Evolutionary conservation across 2,888 invertebrate genomes (phyloP).

Genomic region (Noctua fimbriata): DNA sequence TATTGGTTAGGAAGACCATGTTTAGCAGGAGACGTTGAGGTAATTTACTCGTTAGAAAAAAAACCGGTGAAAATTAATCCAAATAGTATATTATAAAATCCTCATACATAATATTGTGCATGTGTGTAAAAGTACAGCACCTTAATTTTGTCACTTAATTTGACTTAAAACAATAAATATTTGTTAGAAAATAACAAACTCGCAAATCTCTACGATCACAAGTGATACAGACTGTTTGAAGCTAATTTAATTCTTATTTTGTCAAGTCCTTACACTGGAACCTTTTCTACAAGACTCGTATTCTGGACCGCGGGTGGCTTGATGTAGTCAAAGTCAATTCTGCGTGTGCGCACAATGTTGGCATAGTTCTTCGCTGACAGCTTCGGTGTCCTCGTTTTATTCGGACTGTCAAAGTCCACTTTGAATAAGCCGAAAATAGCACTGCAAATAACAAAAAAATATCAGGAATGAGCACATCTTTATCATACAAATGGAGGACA

Average conservation of each 20-base stretch:
- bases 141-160: not conserved
- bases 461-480: not conserved
- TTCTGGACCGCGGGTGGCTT: conserved; percentile 56
- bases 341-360: conserved; percentile 81
- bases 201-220: not conserved
- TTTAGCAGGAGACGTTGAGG: not conserved
- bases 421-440: conserved; percentile 86
- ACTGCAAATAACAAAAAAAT: conserved; percentile 72
- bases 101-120: not conserved
- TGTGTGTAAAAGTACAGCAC: not conserved
- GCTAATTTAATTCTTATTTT: not conserved
- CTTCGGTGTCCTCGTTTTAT: conserved; percentile 84
- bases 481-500: not conserved
- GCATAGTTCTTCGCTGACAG: conserved; percentile 84
- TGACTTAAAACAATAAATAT: not conserved
- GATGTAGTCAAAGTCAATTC: conserved; percentile 83
- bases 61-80: not conserved
- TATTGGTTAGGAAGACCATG: not conserved
- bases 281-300: not conserved
- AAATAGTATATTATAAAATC: not conserved
- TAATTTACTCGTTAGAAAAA: not conserved
- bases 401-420: conserved; percentile 84
- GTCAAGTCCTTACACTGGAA: not conserved
- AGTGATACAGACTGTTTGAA: not conserved
- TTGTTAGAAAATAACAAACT: not conserved